Evolutionary conservation across 2,113 vertebrate species (phyloP), one percentile per base, ranked within the genome.

Genomic region (Daboia siamensis): DNA sequence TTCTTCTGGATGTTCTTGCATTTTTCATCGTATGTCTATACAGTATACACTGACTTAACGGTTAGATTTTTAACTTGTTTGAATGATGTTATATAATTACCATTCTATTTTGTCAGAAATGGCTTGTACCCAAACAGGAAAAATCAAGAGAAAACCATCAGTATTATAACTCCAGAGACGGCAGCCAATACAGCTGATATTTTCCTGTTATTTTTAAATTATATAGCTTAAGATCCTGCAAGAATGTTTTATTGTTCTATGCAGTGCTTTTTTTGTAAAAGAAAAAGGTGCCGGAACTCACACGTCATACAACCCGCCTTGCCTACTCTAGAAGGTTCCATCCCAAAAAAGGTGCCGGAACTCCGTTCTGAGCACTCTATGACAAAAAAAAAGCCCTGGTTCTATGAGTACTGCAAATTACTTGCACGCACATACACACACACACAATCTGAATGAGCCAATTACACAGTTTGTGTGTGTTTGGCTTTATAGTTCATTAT

Each of bases 371-470:
- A 39, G 39, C 39, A 39, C 39, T 39, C 39, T 39, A 39, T 39
- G 39, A 39, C 39, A 39, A 39, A 39, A 39, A 39, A 39, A 39
- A 39, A 39, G 39, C 39, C 39, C 39, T 39, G 39, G 20, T 17
- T 23, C n/a, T 24, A 56, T 51, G 10, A n/a, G 74, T 69, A 51
- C 44, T 56, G 21, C 48, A 59, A 92, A 52, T n/a, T 59, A 59
- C 23, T 84, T 10, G n/a, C 2, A 0, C 3, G 1, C 74, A 0
- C 3, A 10, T 0, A 12, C 5, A 26, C 3, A 15, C 64, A 69
- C 13, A 74, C n/a, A 33, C 15, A 9, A 39, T 39, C 39, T 80
- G 69, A 80, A 80, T 80, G 69, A 39, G 20, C 33, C n/a, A 20
- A 80, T 8, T 69, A 13, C 15, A 69, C 5, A 33, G n/a, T 33